These are phyloP conservation scores for Nemurella pictetii DNA, from an alignment of 2,888 invertebrate genomes.

Conservation along the genomic window DNA sequence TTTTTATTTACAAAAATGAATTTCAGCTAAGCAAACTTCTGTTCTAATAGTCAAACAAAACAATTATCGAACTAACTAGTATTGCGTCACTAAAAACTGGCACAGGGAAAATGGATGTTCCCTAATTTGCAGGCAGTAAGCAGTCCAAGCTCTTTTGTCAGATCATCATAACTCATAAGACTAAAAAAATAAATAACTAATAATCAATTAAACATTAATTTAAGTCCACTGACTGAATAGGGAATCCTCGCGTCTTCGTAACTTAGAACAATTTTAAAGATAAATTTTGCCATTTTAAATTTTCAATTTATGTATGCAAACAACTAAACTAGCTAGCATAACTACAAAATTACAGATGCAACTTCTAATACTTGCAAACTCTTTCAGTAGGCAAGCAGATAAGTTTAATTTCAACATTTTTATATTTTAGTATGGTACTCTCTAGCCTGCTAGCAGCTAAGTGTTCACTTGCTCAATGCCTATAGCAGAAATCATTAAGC, in stretches of 20 bases:
- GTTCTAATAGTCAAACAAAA: too few relatives aligned
- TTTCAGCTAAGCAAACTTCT: too few relatives aligned
- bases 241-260: neutral
- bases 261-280: neutral
- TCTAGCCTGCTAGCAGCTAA: neutral
- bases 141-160: too few relatives aligned
- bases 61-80: too few relatives aligned
- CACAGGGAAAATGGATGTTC: too few relatives aligned
- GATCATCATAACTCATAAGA: too few relatives aligned
- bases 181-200: too few relatives aligned
- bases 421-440: neutral
- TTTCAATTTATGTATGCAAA: neutral
- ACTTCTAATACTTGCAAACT: neutral
- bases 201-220: too few relatives aligned
- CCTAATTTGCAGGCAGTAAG: too few relatives aligned
- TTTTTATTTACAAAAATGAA: too few relatives aligned
- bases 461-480: neutral
- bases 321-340: neutral
- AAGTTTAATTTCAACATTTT: neutral
- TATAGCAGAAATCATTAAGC: neutral
- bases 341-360: neutral
- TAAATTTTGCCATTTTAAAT: neutral
- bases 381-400: neutral
- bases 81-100: too few relatives aligned
- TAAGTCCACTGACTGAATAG: too few relatives aligned